A percentile compares a stretch with the other conserved stretches of the same genome.
These are phyloP conservation scores for Danio jaintianensis DNA, from an alignment of 2,797 vertebrate species.

Conservation along the genomic window DNA sequence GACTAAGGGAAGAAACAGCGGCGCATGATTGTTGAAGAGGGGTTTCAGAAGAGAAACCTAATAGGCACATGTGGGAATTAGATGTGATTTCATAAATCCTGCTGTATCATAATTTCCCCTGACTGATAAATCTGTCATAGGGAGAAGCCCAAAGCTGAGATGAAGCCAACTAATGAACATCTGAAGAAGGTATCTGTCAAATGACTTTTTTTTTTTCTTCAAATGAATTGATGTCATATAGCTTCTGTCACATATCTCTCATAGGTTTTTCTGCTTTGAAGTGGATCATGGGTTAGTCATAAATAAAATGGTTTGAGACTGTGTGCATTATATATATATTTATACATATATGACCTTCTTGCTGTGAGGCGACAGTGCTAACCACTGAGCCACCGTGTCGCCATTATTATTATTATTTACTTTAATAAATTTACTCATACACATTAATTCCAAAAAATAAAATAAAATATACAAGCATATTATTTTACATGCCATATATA, in stretches of 20 bases:
- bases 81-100: conserved; percentile 59
- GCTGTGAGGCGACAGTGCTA: too few species aligned
- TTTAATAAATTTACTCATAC: too few species aligned
- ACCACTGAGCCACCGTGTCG: too few species aligned
- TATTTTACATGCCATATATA: too few species aligned
- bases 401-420: too few species aligned
- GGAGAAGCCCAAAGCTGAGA: conserved; percentile 13
- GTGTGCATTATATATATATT: too few species aligned
- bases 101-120: conserved; percentile 47
- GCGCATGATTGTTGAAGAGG: conserved; percentile 44
- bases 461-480: too few species aligned
- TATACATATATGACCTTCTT: too few species aligned
- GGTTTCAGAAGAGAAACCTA: conserved; percentile 53
- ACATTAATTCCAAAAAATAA: too few species aligned
- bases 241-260: neutral
- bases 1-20: conserved; percentile 53
- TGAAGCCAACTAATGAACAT: neutral
- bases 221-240: neutral
- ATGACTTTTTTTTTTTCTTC: neutral
- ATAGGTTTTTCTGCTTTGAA: neutral
- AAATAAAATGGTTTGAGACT: too few species aligned
- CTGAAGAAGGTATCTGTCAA: neutral
- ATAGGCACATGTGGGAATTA: conserved; percentile 65
- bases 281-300: neutral
- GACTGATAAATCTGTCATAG: conserved; percentile 52